phyloP scores from a whole-genome alignment of 2,888 invertebrate genomes.

The Cephus nigrinus region DNA sequence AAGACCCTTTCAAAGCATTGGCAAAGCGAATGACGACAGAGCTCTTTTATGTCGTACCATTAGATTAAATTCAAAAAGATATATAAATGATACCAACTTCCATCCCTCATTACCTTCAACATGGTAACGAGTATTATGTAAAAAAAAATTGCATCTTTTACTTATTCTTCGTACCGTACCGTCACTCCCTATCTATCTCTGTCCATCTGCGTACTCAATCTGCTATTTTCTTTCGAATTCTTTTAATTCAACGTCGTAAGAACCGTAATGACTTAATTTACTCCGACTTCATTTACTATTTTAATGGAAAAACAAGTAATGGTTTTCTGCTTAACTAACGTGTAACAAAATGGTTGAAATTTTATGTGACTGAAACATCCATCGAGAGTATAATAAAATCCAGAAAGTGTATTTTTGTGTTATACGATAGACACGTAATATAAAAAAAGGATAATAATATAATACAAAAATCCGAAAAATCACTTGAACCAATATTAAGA shows the following conservation, averaged over 20 bases:
- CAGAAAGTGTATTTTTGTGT: too few relatives aligned
- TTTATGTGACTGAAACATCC: neutral
- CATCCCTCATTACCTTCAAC: neutral
- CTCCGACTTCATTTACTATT: too few relatives aligned
- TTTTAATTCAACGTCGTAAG: neutral
- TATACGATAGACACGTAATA: too few relatives aligned
- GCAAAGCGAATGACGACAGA: neutral
- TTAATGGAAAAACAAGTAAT: neutral
- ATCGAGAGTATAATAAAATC: too few relatives aligned
- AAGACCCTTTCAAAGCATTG: neutral
- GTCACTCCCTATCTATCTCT: neutral
- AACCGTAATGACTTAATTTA: neutral
- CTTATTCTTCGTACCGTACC: neutral
- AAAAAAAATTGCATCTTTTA: neutral
- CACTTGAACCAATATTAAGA: neutral
- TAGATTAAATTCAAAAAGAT: constrained; percentile 2
- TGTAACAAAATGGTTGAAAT: neutral
- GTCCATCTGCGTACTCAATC: neutral
- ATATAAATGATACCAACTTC: neutral
- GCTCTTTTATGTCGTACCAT: neutral
- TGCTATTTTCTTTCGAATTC: neutral
- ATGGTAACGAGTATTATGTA: neutral
- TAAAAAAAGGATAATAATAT: too few relatives aligned
- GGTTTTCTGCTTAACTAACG: too few relatives aligned
- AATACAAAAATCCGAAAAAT: neutral